These are phyloP conservation scores for Myotis yumanensis DNA, from an alignment of 2,113 vertebrate species.

Conservation along the genomic window DNA sequence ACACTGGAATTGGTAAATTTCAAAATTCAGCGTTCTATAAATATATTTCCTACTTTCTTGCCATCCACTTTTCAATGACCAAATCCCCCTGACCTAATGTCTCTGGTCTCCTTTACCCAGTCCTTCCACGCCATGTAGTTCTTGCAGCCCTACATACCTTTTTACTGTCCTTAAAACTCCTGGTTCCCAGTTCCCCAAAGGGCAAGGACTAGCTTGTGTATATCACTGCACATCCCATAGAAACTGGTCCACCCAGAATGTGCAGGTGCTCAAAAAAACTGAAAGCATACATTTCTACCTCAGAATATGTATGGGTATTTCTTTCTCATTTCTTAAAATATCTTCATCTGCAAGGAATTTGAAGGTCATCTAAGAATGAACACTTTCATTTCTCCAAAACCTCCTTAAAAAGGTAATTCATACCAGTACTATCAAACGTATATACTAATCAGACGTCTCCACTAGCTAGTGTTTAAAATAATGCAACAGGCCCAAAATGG, in stretches of 20 bases:
- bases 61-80: not conserved
- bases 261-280: not conserved
- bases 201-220: not conserved
- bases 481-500: not conserved
- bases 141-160: not conserved
- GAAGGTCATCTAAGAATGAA: not conserved
- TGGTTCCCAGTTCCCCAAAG: not conserved
- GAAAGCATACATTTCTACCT: not conserved
- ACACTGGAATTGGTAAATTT: not conserved
- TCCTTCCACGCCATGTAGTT: not conserved
- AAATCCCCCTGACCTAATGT: not conserved
- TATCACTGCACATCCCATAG: not conserved
- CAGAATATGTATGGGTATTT: not conserved
- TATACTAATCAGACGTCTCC: not conserved
- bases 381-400: not conserved
- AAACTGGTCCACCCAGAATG: not conserved
- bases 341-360: not conserved
- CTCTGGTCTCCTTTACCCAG: not conserved
- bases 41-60: not conserved
- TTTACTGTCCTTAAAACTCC: not conserved
- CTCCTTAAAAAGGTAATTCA: constrained; percentile 20
- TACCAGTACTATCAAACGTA: not conserved
- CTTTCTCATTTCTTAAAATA: not conserved
- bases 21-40: not conserved
- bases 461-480: not conserved